Evolutionary conservation across 2,888 invertebrate genomes (phyloP).

Genomic region (Cylindroiulus punctatus): DNA sequence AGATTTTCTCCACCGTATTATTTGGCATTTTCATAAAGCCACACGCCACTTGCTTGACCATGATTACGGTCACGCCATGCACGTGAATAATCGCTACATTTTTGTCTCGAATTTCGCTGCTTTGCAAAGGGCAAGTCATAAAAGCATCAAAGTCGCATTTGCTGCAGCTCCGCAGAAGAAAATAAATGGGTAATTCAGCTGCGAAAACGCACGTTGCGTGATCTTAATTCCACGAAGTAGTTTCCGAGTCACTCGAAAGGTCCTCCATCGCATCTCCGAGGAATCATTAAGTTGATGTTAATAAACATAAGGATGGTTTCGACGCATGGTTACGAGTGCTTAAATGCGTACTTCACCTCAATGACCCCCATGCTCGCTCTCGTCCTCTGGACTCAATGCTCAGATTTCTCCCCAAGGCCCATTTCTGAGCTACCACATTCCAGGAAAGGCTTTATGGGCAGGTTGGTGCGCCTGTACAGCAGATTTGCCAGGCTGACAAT

Average conservation of each 20-base stretch:
- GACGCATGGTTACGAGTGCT: not conserved
- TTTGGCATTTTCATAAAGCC: not conserved
- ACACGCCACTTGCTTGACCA: not conserved
- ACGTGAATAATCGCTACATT: not conserved
- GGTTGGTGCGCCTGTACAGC: not conserved
- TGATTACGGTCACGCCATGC: not conserved
- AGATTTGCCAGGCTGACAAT: not conserved
- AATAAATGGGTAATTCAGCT: not conserved
- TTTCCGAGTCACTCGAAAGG: not conserved
- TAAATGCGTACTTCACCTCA: not conserved
- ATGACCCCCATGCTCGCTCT: not conserved
- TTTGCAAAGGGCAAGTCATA: too few relatives aligned
- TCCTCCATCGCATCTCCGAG: not conserved
- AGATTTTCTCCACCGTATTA: not conserved
- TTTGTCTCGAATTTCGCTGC: too few relatives aligned
- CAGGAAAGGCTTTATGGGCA: not conserved
- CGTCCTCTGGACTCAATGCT: not conserved
- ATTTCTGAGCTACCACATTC: not conserved
- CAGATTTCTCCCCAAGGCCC: constrained; percentile 14
- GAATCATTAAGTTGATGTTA: not conserved
- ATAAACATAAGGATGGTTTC: not conserved
- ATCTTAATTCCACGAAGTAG: not conserved
- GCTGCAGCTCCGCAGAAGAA: too few relatives aligned
- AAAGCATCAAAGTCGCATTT: too few relatives aligned
- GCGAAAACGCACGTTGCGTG: not conserved